Evolutionary conservation across 2,113 vertebrate genomes (phyloP).

Genomic region (Syngnathus scovelli): DNA sequence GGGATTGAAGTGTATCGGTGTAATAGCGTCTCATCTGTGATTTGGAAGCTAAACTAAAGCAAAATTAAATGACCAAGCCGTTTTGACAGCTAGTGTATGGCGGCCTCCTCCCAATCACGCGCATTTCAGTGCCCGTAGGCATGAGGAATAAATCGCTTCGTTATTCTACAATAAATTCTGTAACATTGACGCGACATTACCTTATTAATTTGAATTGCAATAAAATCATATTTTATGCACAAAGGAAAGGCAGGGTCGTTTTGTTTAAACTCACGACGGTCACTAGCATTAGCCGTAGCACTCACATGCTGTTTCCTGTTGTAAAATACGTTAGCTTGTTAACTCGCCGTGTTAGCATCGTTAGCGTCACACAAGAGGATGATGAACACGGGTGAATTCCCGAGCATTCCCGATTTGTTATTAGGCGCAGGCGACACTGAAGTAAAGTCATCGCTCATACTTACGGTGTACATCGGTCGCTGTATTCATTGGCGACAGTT

Average conservation of each 20-base stretch:
- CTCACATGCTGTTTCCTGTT: constrained; percentile 60
- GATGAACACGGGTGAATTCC: neutral
- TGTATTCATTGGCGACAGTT: constrained; percentile 94
- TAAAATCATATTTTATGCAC: too few species aligned
- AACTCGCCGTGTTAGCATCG: constrained; percentile 35
- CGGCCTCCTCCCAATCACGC: constrained; percentile 57
- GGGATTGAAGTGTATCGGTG: neutral
- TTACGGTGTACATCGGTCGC: constrained; percentile 94
- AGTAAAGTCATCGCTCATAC: constrained; percentile 39
- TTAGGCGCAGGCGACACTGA: neutral
- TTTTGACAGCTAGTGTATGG: constrained; percentile 40
- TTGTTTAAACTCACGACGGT: neutral
- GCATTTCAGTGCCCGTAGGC: constrained; percentile 22
- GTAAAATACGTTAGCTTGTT: constrained; percentile 49
- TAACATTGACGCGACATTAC: neutral
- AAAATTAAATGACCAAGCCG: constrained; percentile 17
- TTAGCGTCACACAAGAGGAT: constrained; percentile 10
- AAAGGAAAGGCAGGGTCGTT: neutral
- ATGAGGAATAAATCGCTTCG: constrained; percentile 1
- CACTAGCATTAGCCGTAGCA: constrained; percentile 50
- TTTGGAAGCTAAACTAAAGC: neutral
- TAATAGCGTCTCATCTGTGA: neutral
- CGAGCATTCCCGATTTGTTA: neutral
- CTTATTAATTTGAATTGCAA: too few species aligned
- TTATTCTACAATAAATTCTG: neutral